These are phyloP conservation scores for Poecilia velifera DNA, from an alignment of 2,797 vertebrate genomes.

Conservation along the genomic window DNA sequence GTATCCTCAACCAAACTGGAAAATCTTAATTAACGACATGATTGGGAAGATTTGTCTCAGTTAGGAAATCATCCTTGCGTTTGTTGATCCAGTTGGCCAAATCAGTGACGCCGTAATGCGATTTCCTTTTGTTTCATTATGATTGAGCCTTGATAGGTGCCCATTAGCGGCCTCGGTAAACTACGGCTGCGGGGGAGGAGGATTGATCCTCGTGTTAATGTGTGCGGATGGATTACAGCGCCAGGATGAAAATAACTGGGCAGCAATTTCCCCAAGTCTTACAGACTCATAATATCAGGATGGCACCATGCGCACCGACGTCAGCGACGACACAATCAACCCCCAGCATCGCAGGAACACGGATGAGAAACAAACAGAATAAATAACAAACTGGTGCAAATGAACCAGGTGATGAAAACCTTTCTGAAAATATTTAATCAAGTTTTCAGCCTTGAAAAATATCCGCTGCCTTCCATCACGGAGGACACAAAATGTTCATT, in stretches of 20 bases:
- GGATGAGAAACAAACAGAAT: conserved; percentile 13
- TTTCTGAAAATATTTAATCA: conserved; percentile 14
- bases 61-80: conserved; percentile 72
- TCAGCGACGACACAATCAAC: conserved; percentile 69
- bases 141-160: conserved; percentile 76
- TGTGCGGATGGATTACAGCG: conserved; percentile 71
- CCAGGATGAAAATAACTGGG: conserved; percentile 67
- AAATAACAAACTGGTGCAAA: not conserved
- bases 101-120: conserved; percentile 67
- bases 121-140: conserved; percentile 79
- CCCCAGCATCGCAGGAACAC: conserved; percentile 43
- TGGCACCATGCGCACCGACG: conserved; percentile 37
- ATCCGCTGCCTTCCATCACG: conserved; percentile 5
- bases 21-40: conserved; percentile 68
- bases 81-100: conserved; percentile 73
- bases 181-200: conserved; percentile 73
- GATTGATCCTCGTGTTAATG: conserved; percentile 75
- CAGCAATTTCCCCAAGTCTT: conserved; percentile 31
- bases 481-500: conserved; percentile 37
- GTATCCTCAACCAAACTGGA: conserved; percentile 71
- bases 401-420: conserved; percentile 14
- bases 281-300: conserved; percentile 34
- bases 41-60: conserved; percentile 73
- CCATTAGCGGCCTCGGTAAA: conserved; percentile 72
- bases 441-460: conserved; percentile 18